phyloP scores from a whole-genome alignment of 2,888 invertebrate genomes.

The Drosophila diplacantha region DNA sequence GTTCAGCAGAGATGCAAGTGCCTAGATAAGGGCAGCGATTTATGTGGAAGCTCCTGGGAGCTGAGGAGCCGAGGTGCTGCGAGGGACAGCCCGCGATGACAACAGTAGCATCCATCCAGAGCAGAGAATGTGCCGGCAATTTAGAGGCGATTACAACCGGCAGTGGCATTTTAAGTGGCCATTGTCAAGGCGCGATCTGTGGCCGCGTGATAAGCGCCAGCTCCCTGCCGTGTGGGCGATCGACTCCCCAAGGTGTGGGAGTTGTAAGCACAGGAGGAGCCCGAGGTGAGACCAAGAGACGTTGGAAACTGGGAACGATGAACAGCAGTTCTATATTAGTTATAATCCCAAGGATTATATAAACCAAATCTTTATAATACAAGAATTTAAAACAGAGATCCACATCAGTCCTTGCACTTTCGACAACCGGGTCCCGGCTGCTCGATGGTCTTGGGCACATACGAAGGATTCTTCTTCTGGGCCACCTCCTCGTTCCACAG shows the following conservation, averaged over 20 bases:
- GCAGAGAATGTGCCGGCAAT: constrained; percentile 59
- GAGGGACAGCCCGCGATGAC: constrained; percentile 27
- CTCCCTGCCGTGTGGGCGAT: constrained; percentile 61
- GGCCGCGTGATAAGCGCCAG: constrained; percentile 48
- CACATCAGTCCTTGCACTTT: constrained; percentile 25
- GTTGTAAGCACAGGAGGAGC: not conserved
- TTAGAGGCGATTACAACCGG: constrained; percentile 71
- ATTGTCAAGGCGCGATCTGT: constrained; percentile 65
- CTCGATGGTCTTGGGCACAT: constrained; percentile 12
- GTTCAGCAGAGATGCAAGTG: constrained; percentile 58
- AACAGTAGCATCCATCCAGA: constrained; percentile 47
- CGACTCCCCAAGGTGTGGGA: constrained; percentile 11
- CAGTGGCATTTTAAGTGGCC: constrained; percentile 73
- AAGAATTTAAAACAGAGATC: constrained; percentile 2
- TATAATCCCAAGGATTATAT: no score
- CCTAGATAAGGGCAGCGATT: constrained; percentile 65
- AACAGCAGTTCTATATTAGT: not conserved
- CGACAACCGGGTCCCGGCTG: constrained; percentile 23
- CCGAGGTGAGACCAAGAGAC: not conserved
- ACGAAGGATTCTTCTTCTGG: constrained; percentile 37
- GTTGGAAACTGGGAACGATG: not conserved
- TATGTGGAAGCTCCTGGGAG: constrained; percentile 61
- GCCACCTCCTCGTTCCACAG: constrained; percentile 61
- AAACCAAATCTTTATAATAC: not conserved
- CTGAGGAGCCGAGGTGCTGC: constrained; percentile 39